Evolutionary conservation across 2,113 vertebrate genomes (phyloP), one percentile per base, ranked within the genome.

Genomic region (Cololabis saira): DNA sequence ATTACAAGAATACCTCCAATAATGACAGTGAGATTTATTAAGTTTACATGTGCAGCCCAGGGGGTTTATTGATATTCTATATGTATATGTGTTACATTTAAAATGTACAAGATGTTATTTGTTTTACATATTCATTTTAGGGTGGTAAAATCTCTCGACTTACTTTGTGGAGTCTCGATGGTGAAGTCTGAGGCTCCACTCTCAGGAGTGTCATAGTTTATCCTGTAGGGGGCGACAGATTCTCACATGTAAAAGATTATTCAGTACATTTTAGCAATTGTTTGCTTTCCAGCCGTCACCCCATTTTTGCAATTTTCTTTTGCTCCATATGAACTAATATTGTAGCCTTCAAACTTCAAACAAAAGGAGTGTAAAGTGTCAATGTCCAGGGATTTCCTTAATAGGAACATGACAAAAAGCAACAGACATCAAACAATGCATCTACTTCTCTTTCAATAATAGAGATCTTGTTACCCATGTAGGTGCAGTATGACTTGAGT

Each of bases 401-500:
- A 56, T 15, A 15, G 17, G 19, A 18, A 57, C n/a, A 37, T 2
- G 3, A 19, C 12, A 37, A 37, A 12, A 18, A 41, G 18, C n/a
- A 33, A 52, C 3, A 2, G 12, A 1, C 2, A 2, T 7, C n/a
- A 18, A n/a, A 17, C 17, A 62, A n/a, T n/a, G 16, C 19, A 48
- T 69, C 3, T 7, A 21, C 13, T 22, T 14, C 15, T 89, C 6
- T 15, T 54, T 40, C 11, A 48, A 19, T 43, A 7, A 3, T 51
- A 50, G 7, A 37, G 13, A 37, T 9, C 15, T 22, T 16, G 12
- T 92, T 93, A 96, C 96, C 95, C 94, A 49, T 95, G 95, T 22
- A 95, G 92, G 84, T 96, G 95, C 80, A 97, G 69, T 79, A 95
- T 93, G 82, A 96, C 96, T 89, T 95, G 94, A 63, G 95, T 93